Base-by-base conservation (phyloP, 2,113 vertebrate genomes). In the Calyptommatus sinebrachiatus region DNA sequence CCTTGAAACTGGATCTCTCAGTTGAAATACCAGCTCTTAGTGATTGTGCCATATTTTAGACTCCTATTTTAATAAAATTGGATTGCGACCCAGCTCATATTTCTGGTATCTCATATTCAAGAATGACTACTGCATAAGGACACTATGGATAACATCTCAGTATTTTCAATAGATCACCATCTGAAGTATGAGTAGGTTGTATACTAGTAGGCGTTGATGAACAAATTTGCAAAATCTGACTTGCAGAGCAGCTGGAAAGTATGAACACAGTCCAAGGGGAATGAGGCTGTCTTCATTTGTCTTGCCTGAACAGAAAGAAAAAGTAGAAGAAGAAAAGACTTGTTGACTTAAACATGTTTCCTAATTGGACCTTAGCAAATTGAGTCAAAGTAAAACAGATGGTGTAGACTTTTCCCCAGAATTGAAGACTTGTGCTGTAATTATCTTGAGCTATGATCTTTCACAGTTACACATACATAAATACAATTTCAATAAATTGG, bases 391-490 rank as follows among this genome's bases (percentile, higher is more conserved):
- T 79, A 73, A 73, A 79, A 79, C 70, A 79, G 70, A 79, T 73
- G 78, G 70, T 72, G 78, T 35, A 72, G 78, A 31, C 14, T 72
- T 72, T 72, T 53, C 2, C 28, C 70, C 22, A 50, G 28, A 50
- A 72, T 14, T 72, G 61, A 79, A n/a, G 78, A 73, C 28, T 79
- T 50, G 60, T 73, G 46, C 62, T 79, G n/a, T 72, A 79, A 79
- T 73, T 79, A 79, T 79, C 60, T 65, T 79, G 70, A 71, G 70
- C 60, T 73, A 72, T 79, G 78, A 73, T 72, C 70, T 79, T 79
- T 79, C 78, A 73, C 78, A 79, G 78, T 66, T 79, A 72, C 70
- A 71, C 28, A 79, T 65, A 73, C 28, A 79, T 73, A 79, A 79
- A 79, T 65, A 79, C 28, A 45, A 72, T 73, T 72, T 79, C 71